Evolutionary conservation across 2,888 invertebrate species (phyloP), one percentile per base, ranked within the genome.

Genomic region (Argyra leucocephala): DNA sequence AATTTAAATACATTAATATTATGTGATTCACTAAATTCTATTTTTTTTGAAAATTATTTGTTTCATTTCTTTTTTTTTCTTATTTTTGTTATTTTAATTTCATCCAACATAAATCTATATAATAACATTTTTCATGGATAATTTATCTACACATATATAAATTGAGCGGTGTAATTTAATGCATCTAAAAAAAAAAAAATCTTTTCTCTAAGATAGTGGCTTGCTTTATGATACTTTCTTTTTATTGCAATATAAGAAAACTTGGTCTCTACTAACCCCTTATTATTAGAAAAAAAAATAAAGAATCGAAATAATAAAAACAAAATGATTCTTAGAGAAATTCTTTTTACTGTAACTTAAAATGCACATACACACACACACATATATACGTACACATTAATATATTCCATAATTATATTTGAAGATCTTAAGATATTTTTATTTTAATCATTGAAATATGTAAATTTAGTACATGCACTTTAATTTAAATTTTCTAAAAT

Each of bases 121-220:
- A 18, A 48, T 5, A 37, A 15, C 2, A 48, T 48, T 48, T 48
- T 48, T 48, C 48, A 48, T 48, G 48, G 48, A 48, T n/a, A 48
- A 48, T 48, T 48, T 48, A 48, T 48, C 48, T 48, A 48, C n/a
- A n/a, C n/a, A n/a, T n/a, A n/a, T 26, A 26, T 1, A 48, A 48
- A 48, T 48, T 48, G 48, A 48, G n/a, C n/a, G n/a, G n/a, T 48
- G n/a, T 48, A 48, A 48, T 48, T 48, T 48, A 48, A 48, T 48
- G 48, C n/a, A 48, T 48, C 48, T n/a, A 12, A 12, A 12, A n/a
- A 48, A 48, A 31, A 31, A 12, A 31, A 31, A 31, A n/a, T 26
- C 7, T 26, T 31, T 31, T 12, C 9, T 31, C 31, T 31, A 10
- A 48, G 48, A 48, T 48, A 48, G 48, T 48, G 48, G n/a, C n/a